phyloP scores from a whole-genome alignment of 2,797 vertebrate genomes.

The Coccyzus lansbergi region DNA sequence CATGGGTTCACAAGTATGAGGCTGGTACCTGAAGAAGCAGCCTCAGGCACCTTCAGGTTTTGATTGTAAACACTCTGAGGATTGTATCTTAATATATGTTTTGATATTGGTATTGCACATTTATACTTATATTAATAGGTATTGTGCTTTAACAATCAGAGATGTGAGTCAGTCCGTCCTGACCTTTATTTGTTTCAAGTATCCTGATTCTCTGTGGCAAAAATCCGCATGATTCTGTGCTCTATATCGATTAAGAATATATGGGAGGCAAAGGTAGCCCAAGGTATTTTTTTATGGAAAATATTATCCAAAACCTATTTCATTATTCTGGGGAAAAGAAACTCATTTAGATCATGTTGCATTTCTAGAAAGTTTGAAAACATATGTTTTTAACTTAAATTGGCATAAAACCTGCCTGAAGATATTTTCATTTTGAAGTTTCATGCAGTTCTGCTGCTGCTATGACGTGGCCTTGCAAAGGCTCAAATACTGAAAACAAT shows the following conservation, averaged over 20 bases:
- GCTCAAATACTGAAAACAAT: neutral
- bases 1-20: neutral
- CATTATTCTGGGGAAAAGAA: neutral
- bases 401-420: neutral
- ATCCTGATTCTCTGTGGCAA: neutral
- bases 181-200: neutral
- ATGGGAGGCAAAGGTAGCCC: neutral
- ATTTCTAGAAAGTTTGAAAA: neutral
- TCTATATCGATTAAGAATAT: neutral
- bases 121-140: neutral
- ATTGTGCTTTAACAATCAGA: neutral
- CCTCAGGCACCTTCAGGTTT: neutral
- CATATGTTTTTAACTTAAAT: neutral
- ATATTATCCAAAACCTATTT: neutral
- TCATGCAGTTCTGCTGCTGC: neutral
- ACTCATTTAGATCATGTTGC: fast-evolving
- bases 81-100: neutral
- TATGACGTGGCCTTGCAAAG: neutral
- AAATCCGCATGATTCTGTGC: neutral
- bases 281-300: neutral
- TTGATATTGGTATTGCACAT: neutral
- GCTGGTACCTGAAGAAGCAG: neutral
- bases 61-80: neutral
- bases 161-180: neutral
- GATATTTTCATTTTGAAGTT: neutral